Percentiles rank a stretch among this genome's conserved stretches.
phyloP scores from a whole-genome alignment of 2,888 invertebrate genomes.

The Xylophagus ater region DNA sequence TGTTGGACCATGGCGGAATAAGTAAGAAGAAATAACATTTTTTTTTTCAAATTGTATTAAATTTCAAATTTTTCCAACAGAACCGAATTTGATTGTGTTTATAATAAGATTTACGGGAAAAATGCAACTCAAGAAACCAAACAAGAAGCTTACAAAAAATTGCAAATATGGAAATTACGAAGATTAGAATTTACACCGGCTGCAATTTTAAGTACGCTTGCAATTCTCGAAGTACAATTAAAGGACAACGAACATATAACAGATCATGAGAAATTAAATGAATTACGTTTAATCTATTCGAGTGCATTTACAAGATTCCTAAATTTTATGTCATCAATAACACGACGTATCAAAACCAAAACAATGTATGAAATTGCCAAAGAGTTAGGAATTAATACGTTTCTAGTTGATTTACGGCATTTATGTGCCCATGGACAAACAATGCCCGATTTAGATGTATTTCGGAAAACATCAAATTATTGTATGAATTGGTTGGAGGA shows the following conservation, averaged over 20 bases:
- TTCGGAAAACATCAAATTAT: slow-evolving; percentile 27
- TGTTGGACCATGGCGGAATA: slow-evolving; percentile 15
- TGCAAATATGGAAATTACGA: slow-evolving; percentile 34
- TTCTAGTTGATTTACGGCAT: slow-evolving; percentile 36
- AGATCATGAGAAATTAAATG: slow-evolving; percentile 10
- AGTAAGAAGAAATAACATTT: slow-evolving; percentile 7
- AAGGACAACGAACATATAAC: slow-evolving; percentile 22
- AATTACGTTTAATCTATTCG: slow-evolving; percentile 29
- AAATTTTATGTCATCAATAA: slow-evolving; percentile 38
- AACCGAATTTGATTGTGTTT: slow-evolving; percentile 30
- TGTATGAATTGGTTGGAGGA: slow-evolving; percentile 34
- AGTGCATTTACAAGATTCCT: slow-evolving; percentile 35
- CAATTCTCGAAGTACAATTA: slow-evolving; percentile 29
- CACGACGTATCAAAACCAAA: slow-evolving; percentile 27
- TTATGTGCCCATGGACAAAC: slow-evolving; percentile 36
- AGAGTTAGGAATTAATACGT: slow-evolving; percentile 32
- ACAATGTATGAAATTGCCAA: slow-evolving; percentile 36
- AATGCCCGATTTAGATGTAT: slow-evolving; percentile 28
- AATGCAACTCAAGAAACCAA: slow-evolving; percentile 17
- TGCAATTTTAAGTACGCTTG: slow-evolving; percentile 31
- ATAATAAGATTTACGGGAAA: slow-evolving; percentile 28
- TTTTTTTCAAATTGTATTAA: not conserved
- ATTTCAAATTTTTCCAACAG: slow-evolving; percentile 20
- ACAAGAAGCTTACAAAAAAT: slow-evolving; percentile 24
- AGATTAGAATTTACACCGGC: slow-evolving; percentile 33